Evolutionary conservation across 2,797 vertebrate species (phyloP), one percentile per base, ranked within the genome.

Genomic region (Fistularia tabacaria): DNA sequence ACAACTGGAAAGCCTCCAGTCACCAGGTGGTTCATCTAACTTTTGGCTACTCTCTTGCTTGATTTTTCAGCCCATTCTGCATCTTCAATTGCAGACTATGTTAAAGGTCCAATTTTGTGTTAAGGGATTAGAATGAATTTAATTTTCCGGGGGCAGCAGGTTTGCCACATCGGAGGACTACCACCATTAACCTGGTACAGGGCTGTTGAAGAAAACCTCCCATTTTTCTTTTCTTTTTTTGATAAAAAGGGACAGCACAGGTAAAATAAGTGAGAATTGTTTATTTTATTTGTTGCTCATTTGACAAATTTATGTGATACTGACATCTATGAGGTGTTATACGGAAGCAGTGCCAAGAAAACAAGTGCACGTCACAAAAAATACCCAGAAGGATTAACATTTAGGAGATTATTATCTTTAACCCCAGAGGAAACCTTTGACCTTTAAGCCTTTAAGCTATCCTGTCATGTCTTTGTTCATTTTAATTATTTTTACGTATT

Each of bases 371-470:
- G 6, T 10, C 9, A 8, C 3, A 46, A 46, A 14, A 54, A 47
- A 57, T 47, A 59, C 36, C 9, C 14, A 56, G 6, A n/a, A 52
- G 59, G 50, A 63, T 73, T 64, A 66, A 46, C 38, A 54, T 61
- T 62, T 44, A 60, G 47, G 38, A 44, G 37, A 48, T 55, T 55
- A 59, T 63, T 41, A 52, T 51, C 61, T 73, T 54, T 76, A 58
- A 76, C 59, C 59, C 46, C 41, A 9, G 39, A 10, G 36, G 45
- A 1, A 25, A 3, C 52, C 57, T 73, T 69, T 76, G 47, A 71
- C 59, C 55, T 37, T 13, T 53, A 38, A 48, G 57, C 45, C 57
- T 40, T 39, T 37, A 40, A 49, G 36, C 61, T 59, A 55, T 53
- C 45, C 14, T n/a, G 44, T 71, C 59, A 74, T 43, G 44, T 49